A percentile compares a stretch with the other conserved stretches of the same genome.
These are phyloP conservation scores for Spea multiplicata DNA, from an alignment of 2,113 vertebrate genomes.

Conservation along the genomic window DNA sequence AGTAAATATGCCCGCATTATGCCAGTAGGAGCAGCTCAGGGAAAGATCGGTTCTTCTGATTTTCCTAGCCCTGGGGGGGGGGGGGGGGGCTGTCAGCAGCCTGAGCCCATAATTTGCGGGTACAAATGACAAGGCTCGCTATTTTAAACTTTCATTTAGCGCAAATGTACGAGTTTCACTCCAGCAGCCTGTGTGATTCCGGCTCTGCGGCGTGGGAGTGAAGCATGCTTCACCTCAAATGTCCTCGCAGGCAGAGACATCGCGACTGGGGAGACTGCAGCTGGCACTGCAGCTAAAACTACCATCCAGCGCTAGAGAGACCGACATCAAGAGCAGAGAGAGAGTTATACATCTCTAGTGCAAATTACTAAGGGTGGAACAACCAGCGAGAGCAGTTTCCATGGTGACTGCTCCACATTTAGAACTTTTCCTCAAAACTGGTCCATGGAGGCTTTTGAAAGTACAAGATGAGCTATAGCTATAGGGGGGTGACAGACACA, in stretches of 20 bases:
- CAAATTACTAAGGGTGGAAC: no score
- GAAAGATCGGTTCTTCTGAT: not conserved
- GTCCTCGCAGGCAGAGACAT: conserved; percentile 23
- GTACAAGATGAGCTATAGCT: no score
- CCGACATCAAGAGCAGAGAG: no score
- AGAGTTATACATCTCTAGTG: no score
- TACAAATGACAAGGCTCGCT: conserved; percentile 42
- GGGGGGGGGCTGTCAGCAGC: conserved; percentile 40
- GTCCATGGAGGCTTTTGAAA: no score
- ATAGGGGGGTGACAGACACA: no score
- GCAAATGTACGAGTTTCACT: conserved; percentile 42
- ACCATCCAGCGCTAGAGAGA: no score
- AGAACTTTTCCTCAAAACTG: no score
- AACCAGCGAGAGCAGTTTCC: no score
- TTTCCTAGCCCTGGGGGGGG: conserved; percentile 34
- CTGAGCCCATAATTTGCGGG: conserved; percentile 37
- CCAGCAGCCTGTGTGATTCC: conserved; percentile 45
- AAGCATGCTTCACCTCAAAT: conserved; percentile 42
- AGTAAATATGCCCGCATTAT: no score
- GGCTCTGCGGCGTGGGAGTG: conserved; percentile 42
- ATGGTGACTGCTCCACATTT: no score
- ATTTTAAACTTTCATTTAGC: conserved; percentile 42
- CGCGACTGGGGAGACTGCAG: not conserved
- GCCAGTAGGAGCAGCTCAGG: not conserved
- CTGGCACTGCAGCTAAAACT: no score